phyloP scores from a whole-genome alignment of 2,888 invertebrate species.

The Pseudococcus viburni region DNA sequence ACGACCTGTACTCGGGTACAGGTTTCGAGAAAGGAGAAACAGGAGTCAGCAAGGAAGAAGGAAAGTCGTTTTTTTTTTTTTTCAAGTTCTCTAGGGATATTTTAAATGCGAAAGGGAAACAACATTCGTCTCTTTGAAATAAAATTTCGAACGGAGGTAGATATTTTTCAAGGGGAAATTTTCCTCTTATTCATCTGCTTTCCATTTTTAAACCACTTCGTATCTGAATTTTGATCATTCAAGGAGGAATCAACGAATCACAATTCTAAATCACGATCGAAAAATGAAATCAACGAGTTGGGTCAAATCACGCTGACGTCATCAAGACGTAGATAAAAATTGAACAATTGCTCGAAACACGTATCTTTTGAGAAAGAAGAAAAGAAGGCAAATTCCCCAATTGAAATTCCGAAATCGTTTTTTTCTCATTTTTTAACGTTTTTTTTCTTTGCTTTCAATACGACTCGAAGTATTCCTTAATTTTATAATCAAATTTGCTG shows the following conservation, averaged over 20 bases:
- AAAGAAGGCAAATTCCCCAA: too few relatives aligned
- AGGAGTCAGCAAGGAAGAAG: background rate
- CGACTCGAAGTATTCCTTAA: background rate
- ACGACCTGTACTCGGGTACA: background rate
- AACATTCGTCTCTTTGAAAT: background rate
- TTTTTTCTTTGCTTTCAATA: too few relatives aligned
- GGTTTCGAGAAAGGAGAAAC: background rate
- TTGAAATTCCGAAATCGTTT: too few relatives aligned
- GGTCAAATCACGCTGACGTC: too few relatives aligned
- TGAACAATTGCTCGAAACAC: too few relatives aligned
- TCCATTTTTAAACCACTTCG: background rate
- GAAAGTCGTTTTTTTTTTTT: background rate
- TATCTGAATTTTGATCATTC: too few relatives aligned
- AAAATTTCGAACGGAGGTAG: background rate
- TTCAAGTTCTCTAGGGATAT: conserved; percentile 13
- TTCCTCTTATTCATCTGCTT: background rate
- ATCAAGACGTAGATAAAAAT: too few relatives aligned
- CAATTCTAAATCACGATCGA: too few relatives aligned
- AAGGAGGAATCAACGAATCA: too few relatives aligned
- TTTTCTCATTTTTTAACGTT: too few relatives aligned
- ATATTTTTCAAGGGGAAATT: background rate
- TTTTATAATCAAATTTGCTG: background rate
- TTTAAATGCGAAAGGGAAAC: conserved; percentile 15
- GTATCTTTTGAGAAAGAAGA: too few relatives aligned
- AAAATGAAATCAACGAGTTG: too few relatives aligned